Evolutionary conservation across 2,888 invertebrate species (phyloP), one percentile per base, ranked within the genome.

Genomic region (Buathra laborator): DNA sequence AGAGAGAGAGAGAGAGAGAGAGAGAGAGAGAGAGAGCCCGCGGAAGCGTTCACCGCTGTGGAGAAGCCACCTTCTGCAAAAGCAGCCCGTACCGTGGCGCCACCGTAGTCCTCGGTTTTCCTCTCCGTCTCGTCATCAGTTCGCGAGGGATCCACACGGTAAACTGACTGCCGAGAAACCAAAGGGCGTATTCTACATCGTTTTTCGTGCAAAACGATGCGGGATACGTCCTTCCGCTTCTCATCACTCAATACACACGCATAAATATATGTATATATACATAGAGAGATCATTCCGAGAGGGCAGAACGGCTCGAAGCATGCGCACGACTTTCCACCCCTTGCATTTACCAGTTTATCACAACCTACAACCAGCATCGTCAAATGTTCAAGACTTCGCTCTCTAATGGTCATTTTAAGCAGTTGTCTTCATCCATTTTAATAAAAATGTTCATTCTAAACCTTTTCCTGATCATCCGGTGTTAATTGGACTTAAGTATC

Each of bases 61-160:
- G 86, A 82, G 72, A 82, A 80, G 84, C 84, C 82, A 81, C 72
- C 78, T 74, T 56, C 75, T 72, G 77, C 43, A 72, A 78, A 85
- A 75, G 46, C 53, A 80, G 67, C 64, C 78, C 84, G 77, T 56
- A 14, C 66, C n/a, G 83, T 78, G 87, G 86, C 87, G 87, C 87
- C 86, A 87, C 83, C 32, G 46, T 86, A 81, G 84, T 48, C 76
- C 56, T 53, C 84, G 68, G 48, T 53, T 78, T 74, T 29, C 68
- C 68, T 51, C 62, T 71, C 19, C 56, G 51, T 71, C 71, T n/a
- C 46, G 75, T 74, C 78, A 75, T 51, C 74, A 53, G 53, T 70
- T 37, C 81, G 29, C 59, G 59, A 76, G 71, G 62, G 59, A 29
- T 51, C 70, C 64, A 64, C 71, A 51, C 51, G 48, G 43, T 44